Base-by-base conservation (phyloP, 92 coral and sea anemone species). In the Porites divaricata region DNA sequence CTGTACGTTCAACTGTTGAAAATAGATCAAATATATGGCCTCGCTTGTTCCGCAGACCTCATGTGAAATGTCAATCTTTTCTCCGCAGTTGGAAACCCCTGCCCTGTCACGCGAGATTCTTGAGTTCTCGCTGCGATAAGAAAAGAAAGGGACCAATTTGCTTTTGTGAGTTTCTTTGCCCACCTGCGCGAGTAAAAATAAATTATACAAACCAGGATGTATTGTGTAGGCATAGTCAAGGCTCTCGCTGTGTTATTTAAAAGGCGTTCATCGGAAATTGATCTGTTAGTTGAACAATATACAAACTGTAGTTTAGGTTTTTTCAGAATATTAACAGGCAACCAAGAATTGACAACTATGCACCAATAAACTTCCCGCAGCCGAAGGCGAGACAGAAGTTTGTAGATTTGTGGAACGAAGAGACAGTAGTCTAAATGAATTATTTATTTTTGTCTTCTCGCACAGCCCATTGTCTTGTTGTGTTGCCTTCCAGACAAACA, bases 181-280 rank as follows among this genome's bases (percentile, higher is more conserved):
- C 93, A 71, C 85, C 93, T 85, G 90, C 87, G n/a, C 78, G 22
- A 64, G 45, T 71, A 70, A 65, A 72, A 69, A 70, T 70, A 83
- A 68, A 72, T 81, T 74, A 72, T 81, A 58, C 54, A 59, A 80
- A 52, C 73, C 84, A 76, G 54, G 61, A 62, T 41, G 58, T 67
- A 78, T 86, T 91, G 87, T 90, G 74, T 85, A 68, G 83, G 76
- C 54, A 58, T 7, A 50, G 28, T 53, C 25, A 54, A 63, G 49
- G 63, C 56, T 87, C 86, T 89, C 71, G 67, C 88, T 75, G 76
- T 78, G 81, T 70, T 85, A 70, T 52, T 81, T 78, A 81, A 90
- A 93, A 92, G 84, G 75, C 92, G 89, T 88, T 94, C 92, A 91
- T 94, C 95, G 95, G 93, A 92, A 94, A 92, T 92, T 85, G 89